Evolutionary conservation across 1,140 invertebrate species (phyloP).

Genomic region (Drosophila takahashii): DNA sequence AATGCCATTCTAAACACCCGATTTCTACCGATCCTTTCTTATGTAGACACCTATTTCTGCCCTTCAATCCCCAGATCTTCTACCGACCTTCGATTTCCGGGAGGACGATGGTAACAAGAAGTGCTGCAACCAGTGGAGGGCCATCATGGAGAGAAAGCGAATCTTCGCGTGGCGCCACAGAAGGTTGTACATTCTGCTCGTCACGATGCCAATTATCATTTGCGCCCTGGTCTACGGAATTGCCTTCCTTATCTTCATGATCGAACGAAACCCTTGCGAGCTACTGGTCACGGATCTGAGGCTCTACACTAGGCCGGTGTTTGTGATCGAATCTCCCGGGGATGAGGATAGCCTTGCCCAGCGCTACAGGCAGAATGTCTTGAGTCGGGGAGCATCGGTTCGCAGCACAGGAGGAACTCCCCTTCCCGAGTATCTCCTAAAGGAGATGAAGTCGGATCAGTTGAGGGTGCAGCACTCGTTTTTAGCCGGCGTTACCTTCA

Average conservation of each 20-base stretch:
- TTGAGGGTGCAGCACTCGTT: slow-evolving; percentile 53
- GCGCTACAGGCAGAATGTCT: neutral
- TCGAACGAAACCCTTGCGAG: accelerated
- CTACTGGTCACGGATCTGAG: neutral
- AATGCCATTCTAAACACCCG: too few relatives aligned
- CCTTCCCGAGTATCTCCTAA: neutral
- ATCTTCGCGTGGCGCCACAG: slow-evolving; percentile 12
- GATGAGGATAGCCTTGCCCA: neutral
- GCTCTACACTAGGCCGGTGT: neutral
- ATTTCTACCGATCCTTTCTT: too few relatives aligned
- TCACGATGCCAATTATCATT: slow-evolving; percentile 12
- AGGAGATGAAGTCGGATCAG: neutral
- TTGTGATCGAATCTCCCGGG: neutral
- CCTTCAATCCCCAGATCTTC: slow-evolving; percentile 3
- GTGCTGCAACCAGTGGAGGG: slow-evolving; percentile 35
- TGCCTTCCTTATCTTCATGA: neutral
- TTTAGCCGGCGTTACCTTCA: slow-evolving; percentile 84
- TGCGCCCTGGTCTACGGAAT: neutral
- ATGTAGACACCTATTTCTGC: too few relatives aligned
- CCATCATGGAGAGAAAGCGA: slow-evolving; percentile 28
- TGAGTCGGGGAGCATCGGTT: neutral
- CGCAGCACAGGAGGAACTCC: neutral
- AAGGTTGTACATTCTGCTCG: neutral
- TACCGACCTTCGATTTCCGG: slow-evolving; percentile 15
- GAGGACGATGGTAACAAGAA: neutral